Evolutionary conservation across 1,140 invertebrate genomes (phyloP), one percentile per base, ranked within the genome.

Genomic region (Cydia splendana): DNA sequence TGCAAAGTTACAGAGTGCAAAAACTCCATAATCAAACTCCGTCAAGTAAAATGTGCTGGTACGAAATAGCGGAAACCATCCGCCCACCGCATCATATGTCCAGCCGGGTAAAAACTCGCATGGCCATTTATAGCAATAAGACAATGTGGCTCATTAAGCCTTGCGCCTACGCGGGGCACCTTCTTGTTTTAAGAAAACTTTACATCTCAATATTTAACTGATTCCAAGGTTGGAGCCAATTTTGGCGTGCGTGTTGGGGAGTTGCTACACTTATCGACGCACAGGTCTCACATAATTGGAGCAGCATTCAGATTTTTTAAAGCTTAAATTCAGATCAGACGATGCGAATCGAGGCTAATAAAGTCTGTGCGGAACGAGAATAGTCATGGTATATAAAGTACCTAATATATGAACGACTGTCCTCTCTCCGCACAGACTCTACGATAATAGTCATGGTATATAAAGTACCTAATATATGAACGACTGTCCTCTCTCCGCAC

Each of bases 71-170:
- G 82, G 86, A 85, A 85, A 84, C 78, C 67, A 81, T 80, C 81
- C 87, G 78, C 90, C 90, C 81, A 91, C 90, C 65, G 18, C 7
- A 77, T 88, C 88, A 83, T 85, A 83, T 84, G 83, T 85, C 81
- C 80, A 80, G 79, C 76, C 76, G 74, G 75, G 79, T 85, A 91
- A 88, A 87, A 87, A 85, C 82, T 81, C 48, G 82, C 76, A 81
- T 79, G 65, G 42, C 88, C 89, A 85, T 90, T 86, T 92, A 85
- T 85, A 90, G 90, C 81, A 91, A 87, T 90, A 91, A 92, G 85
- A 91, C 89, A 91, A 92, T 91, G 86, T 87, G 80, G 79, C 88
- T 89, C 86, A 88, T 92, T 89, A 91, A 83, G 83, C 84, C 82
- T 77, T 76, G 83, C 76, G 88, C 88, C 86, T 89, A 88, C 80